A percentile compares a stretch with the other conserved stretches of the same genome.
Evolutionary conservation across 1,140 invertebrate species (phyloP).

Genomic region (Sogatella furcifera): DNA sequence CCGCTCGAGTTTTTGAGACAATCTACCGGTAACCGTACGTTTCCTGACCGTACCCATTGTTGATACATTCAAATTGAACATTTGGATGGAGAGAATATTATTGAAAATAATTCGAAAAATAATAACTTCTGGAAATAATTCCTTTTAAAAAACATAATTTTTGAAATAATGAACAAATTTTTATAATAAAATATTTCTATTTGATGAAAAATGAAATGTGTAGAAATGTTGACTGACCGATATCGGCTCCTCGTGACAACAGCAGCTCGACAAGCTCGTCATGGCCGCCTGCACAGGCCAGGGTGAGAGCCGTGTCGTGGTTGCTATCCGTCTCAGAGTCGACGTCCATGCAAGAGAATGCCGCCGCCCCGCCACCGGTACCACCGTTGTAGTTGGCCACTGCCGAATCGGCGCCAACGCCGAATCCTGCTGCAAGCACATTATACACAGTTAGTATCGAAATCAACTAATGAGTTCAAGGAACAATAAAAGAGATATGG

Average conservation of each 20-base stretch:
- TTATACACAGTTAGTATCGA: background rate
- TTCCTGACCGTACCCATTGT: too few species aligned
- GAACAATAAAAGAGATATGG: too few species aligned
- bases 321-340: slow-evolving; percentile 96
- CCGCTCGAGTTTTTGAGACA: too few species aligned
- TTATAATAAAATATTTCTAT: too few species aligned
- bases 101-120: too few species aligned
- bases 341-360: slow-evolving; percentile 64
- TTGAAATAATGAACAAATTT: too few species aligned
- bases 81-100: background rate
- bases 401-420: background rate
- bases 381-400: background rate
- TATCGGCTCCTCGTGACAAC: slow-evolving; percentile 80
- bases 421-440: background rate
- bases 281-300: slow-evolving; percentile 95
- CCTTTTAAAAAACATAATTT: too few species aligned
- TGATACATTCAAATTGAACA: background rate
- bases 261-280: slow-evolving; percentile 89
- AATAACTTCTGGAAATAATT: too few species aligned
- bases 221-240: slow-evolving; percentile 52
- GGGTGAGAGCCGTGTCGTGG: slow-evolving; percentile 93
- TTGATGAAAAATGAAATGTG: too few species aligned
- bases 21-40: too few species aligned
- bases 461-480: too few species aligned
- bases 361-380: background rate